These are phyloP conservation scores for Crocidura indochinensis DNA, from an alignment of 2,797 vertebrate genomes.

Conservation along the genomic window DNA sequence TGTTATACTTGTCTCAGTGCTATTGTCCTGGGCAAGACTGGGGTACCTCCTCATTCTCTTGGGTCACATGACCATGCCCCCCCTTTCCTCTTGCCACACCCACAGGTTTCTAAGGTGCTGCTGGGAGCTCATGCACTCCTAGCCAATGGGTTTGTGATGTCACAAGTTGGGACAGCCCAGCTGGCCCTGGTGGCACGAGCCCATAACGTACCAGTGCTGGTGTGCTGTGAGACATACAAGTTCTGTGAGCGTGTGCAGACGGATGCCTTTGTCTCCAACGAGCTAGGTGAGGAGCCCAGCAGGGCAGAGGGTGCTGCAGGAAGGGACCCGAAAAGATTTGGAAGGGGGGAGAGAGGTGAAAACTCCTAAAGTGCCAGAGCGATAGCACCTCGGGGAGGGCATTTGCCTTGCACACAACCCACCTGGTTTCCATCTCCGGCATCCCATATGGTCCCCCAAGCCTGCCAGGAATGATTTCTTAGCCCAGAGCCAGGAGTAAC, in stretches of 20 bases:
- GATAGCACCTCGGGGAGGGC: too few species aligned
- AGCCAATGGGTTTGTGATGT: constrained; percentile 99
- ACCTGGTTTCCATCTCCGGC: too few species aligned
- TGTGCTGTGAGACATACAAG: constrained; percentile 99
- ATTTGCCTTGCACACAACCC: too few species aligned
- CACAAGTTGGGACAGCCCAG: constrained; percentile 97
- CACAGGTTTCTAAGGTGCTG: constrained; percentile 97
- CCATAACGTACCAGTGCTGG: constrained; percentile 97
- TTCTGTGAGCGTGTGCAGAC: constrained; percentile 99
- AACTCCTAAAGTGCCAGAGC: background rate
- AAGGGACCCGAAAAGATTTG: background rate
- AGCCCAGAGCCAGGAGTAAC: too few species aligned
- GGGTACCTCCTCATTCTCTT: constrained; percentile 7
- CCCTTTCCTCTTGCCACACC: background rate
- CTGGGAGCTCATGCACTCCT: constrained; percentile 97
- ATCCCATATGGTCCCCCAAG: too few species aligned
- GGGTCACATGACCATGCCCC: background rate
- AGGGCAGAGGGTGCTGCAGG: constrained; percentile 26
- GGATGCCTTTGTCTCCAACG: constrained; percentile 98
- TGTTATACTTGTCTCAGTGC: constrained; percentile 51
- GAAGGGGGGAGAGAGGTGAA: constrained; percentile 27
- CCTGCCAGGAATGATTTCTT: too few species aligned
- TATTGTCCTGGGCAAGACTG: constrained; percentile 20
- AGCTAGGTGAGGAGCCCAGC: constrained; percentile 93
- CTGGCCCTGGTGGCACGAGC: constrained; percentile 97